Evolutionary conservation across 1,140 invertebrate genomes (phyloP).

Genomic region (Pseudomyrmex dendroicus): DNA sequence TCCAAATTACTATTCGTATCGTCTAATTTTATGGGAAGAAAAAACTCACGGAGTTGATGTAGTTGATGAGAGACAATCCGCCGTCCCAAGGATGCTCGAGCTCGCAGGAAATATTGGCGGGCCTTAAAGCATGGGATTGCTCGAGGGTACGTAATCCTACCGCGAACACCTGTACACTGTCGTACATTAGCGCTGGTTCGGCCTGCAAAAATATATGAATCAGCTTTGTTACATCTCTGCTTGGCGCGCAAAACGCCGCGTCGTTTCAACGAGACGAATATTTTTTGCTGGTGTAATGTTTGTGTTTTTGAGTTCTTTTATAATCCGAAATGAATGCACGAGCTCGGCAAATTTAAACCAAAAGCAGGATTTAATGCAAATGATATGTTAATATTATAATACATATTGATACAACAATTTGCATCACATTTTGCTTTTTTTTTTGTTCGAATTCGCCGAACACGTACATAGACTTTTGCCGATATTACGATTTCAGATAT

Average conservation of each 20-base stretch:
- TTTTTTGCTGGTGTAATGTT: background rate
- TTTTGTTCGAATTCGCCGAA: no score
- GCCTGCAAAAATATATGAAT: slow-evolving; percentile 86
- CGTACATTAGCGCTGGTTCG: slow-evolving; percentile 92
- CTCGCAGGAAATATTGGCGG: slow-evolving; percentile 90
- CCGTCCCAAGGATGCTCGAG: slow-evolving; percentile 91
- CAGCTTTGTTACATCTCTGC: background rate
- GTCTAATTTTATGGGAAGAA: slow-evolving; percentile 4
- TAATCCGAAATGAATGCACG: no score
- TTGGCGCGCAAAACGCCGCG: background rate
- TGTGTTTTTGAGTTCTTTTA: no score
- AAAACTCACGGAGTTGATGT: slow-evolving; percentile 90
- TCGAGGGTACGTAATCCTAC: slow-evolving; percentile 89
- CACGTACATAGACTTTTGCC: no score
- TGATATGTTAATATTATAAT: no score
- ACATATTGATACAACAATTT: no score
- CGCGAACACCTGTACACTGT: slow-evolving; percentile 92
- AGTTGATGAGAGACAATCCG: slow-evolving; percentile 92
- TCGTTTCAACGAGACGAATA: background rate
- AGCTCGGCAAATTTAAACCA: no score
- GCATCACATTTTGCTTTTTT: no score
- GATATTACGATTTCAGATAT: background rate
- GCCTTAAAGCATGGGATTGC: slow-evolving; percentile 87
- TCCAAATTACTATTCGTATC: background rate
- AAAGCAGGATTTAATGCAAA: no score